Percentiles rank a stretch among this genome's conserved stretches.
Conservation (phyloP, 2,797 vertebrate genomes). For the Todus mexicanus region DNA sequence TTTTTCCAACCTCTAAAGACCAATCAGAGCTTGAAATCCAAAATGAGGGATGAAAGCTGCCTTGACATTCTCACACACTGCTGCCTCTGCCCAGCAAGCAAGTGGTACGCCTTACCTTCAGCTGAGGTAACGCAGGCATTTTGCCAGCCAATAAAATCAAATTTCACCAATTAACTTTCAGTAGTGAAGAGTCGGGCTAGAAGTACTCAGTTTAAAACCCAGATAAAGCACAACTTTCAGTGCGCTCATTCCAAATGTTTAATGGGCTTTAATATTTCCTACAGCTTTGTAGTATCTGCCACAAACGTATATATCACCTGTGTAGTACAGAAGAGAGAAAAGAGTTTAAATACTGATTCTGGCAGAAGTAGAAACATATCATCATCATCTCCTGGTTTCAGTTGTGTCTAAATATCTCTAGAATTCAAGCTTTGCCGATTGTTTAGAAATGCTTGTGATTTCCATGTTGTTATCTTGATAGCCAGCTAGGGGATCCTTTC, state of each 20-base stretch:
- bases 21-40: background rate
- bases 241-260: background rate
- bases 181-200: background rate
- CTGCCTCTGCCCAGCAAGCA: background rate
- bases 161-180: slow-evolving; percentile 19
- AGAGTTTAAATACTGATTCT: background rate
- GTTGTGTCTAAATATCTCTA: background rate
- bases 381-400: background rate
- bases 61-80: background rate
- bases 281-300: background rate
- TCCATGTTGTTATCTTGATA: background rate
- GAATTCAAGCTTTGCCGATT: background rate
- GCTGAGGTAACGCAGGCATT: background rate
- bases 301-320: background rate
- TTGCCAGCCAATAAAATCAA: slow-evolving; percentile 18
- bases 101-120: background rate
- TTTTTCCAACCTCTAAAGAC: background rate
- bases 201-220: slow-evolving; percentile 14
- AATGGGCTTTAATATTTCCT: slow-evolving; percentile 5
- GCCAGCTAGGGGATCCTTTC: background rate
- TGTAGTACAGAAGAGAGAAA: background rate
- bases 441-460: background rate
- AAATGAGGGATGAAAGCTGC: background rate
- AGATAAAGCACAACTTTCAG: background rate
- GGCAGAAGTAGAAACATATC: background rate